Evolutionary conservation across 53 echinoderm and acorn worm species (phyloP).

Genomic region (Echinometra lucunter): DNA sequence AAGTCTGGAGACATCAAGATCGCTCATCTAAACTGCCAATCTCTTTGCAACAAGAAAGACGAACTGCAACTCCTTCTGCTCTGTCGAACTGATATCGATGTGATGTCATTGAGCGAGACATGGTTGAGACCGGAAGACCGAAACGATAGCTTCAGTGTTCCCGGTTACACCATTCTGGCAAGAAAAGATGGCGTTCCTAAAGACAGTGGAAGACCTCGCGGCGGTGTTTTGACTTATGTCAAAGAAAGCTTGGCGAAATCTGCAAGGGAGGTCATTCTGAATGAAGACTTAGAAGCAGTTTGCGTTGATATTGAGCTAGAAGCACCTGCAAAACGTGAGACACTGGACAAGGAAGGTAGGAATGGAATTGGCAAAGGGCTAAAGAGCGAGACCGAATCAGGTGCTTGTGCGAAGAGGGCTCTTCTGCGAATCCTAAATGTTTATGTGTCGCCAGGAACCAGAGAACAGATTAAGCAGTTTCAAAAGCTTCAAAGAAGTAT

Average conservation of each 20-base stretch:
- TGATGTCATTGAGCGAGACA: slow-evolving; percentile 25
- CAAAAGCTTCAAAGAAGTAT: background rate
- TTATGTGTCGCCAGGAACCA: slow-evolving; percentile 21
- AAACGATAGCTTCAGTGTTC: background rate
- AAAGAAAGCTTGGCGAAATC: background rate
- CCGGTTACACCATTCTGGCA: slow-evolving; percentile 36
- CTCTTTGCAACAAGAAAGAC: slow-evolving; percentile 35
- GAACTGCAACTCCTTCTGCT: slow-evolving; percentile 12
- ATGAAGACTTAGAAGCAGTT: background rate
- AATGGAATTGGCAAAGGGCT: background rate
- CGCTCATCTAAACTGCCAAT: slow-evolving; percentile 34
- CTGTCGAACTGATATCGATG: background rate
- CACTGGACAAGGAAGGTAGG: background rate
- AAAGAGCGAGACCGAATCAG: background rate
- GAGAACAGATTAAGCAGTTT: background rate
- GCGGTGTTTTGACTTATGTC: slow-evolving; percentile 30
- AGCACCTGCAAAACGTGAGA: background rate
- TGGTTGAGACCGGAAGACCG: background rate
- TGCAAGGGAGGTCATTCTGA: background rate
- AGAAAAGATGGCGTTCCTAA: background rate
- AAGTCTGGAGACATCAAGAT: background rate
- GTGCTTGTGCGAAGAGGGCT: background rate
- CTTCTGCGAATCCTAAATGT: background rate
- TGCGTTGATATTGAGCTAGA: slow-evolving; percentile 5
- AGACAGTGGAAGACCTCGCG: background rate